Base-by-base conservation (phyloP, 2,797 vertebrate species). In the Limnodromus scolopaceus region DNA sequence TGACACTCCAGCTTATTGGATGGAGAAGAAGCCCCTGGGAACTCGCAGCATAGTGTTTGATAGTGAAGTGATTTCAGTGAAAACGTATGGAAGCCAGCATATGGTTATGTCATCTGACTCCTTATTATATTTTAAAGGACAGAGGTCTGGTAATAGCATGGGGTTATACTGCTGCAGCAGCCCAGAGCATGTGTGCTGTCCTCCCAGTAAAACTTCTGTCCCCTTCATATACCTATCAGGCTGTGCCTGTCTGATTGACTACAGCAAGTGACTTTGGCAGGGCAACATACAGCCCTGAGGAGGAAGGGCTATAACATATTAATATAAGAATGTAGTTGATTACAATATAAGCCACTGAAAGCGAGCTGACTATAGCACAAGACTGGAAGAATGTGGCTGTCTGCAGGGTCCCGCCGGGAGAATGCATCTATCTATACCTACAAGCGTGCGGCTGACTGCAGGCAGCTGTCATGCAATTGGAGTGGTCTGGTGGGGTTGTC, bases 361-460 rank as follows among this genome's bases (percentile, higher is more conserved):
- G 93, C 9, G 81, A 95, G 92, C 88, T 94, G 94, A 79, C 94
- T 92, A 65, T 74, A 91, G 88, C 91, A 92, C 91, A 94, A 92
- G 95, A 54, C 90, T 78, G 81, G 83, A 96, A 93, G 96, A 96
- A 96, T 95, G 96, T 0, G 9, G 32, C 92, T 38, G 96, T 95
- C 96, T 96, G 90, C 90, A 92, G 78, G 55, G 84, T 95, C 89
- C 70, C 23, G 16, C 81, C 36, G 0, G 77, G 88, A 93, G 86
- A 92, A 94, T 96, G 94, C 80, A 66, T 96, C 92, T 97, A 94
- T 94, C 92, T 95, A 94, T 96, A 92, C 92, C 77, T 95, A 89
- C 54, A 39, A 68, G 80, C 0, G 24, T 22, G 55, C 1, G 71
- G 46, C 78, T 87, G 72, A 75, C 64, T 66, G 48, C 71, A 27